Percentiles rank a stretch among this genome's conserved stretches.
phyloP scores from a whole-genome alignment of 1,140 invertebrate genomes.

The Vanessa tameamea region DNA sequence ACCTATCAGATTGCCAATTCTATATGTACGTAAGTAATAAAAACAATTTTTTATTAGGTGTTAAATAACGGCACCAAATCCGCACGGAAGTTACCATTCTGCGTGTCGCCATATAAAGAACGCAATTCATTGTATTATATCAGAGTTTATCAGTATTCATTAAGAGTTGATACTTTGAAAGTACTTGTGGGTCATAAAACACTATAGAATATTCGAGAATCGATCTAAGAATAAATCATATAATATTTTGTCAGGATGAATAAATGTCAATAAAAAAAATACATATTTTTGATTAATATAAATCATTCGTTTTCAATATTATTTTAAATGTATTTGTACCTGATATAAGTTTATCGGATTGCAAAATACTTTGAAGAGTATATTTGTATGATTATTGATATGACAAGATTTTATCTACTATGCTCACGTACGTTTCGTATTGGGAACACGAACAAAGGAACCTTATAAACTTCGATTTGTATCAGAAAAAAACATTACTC shows the following conservation, averaged over 20 bases:
- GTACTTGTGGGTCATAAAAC: conserved; percentile 1
- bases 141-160: conserved; percentile 38
- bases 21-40: conserved; percentile 1
- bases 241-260: too few relatives aligned
- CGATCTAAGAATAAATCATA: neutral
- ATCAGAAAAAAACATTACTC: neutral
- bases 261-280: too few relatives aligned
- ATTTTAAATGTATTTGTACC: neutral
- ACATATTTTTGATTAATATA: too few relatives aligned
- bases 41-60: conserved; percentile 20
- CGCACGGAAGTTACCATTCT: conserved; percentile 35
- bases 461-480: neutral
- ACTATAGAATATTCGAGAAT: conserved; percentile 2
- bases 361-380: neutral
- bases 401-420: neutral
- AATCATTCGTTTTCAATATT: too few relatives aligned
- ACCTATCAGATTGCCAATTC: neutral
- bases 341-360: neutral
- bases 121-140: conserved; percentile 40
- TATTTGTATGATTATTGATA: neutral
- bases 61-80: conserved; percentile 29
- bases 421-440: neutral
- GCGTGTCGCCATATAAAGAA: conserved; percentile 30
- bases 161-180: conserved; percentile 18
- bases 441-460: neutral